Evolutionary conservation across 2,888 invertebrate species (phyloP).

Genomic region (Drosophila anomelani): DNA sequence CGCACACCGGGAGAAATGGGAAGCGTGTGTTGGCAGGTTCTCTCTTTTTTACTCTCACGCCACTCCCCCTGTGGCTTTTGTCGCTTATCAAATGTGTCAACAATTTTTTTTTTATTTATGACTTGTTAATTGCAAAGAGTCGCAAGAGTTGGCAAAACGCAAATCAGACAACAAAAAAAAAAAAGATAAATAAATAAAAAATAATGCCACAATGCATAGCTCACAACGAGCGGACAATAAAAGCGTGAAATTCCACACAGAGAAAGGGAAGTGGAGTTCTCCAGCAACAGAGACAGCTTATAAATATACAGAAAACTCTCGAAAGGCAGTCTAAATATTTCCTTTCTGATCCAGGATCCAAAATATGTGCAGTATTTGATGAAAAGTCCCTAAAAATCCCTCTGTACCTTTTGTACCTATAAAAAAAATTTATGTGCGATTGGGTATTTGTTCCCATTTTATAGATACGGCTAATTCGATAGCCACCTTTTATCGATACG

Average conservation of each 20-base stretch:
- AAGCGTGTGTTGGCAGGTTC: constrained; percentile 48
- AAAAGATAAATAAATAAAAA: constrained; percentile 21
- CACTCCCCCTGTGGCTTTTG: constrained; percentile 35
- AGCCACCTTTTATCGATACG: constrained; percentile 62
- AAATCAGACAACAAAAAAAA: constrained; percentile 59
- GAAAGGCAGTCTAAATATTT: neutral
- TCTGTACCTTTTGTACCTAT: neutral
- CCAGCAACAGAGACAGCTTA: constrained; percentile 1
- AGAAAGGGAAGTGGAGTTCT: constrained; percentile 15
- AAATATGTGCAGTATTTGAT: neutral
- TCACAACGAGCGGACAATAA: constrained; percentile 66
- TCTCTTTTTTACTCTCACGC: neutral
- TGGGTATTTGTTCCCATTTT: neutral
- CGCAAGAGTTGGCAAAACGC: constrained; percentile 69
- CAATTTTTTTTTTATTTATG: constrained; percentile 72
- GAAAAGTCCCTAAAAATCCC: neutral
- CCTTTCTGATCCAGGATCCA: neutral
- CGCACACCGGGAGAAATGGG: constrained; percentile 22
- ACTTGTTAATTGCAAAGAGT: constrained; percentile 78
- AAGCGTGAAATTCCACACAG: constrained; percentile 69
- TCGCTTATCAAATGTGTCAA: constrained; percentile 72
- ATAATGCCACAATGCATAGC: constrained; percentile 23
- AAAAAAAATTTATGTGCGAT: neutral
- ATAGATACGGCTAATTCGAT: constrained; percentile 64
- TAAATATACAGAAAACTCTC: neutral